Conservation (phyloP, 2,113 vertebrate species). For the Corvus hawaiiensis region DNA sequence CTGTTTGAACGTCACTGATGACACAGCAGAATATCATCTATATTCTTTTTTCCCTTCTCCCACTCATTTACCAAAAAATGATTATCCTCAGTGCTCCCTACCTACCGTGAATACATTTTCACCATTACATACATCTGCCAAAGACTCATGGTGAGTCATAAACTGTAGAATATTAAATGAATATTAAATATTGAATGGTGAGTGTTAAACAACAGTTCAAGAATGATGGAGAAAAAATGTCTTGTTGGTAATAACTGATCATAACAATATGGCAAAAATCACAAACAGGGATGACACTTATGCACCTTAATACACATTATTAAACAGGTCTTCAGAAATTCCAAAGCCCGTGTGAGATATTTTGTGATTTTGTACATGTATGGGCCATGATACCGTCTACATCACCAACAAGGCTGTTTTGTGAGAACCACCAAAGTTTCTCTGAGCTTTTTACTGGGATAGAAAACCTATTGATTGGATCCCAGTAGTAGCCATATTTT, state of each 20-base stretch:
- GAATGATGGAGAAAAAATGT: background rate
- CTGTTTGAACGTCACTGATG: background rate
- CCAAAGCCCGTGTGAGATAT: background rate
- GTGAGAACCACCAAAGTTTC: background rate
- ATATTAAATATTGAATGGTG: background rate
- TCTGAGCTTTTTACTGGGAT: background rate
- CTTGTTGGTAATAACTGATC: background rate
- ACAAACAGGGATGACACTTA: background rate
- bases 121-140: background rate
- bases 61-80: background rate
- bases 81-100: background rate
- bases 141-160: background rate
- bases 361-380: background rate
- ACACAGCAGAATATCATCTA: background rate
- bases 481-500: background rate
- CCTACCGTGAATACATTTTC: background rate
- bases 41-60: background rate
- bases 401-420: background rate
- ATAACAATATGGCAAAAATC: background rate
- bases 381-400: background rate
- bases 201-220: background rate
- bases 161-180: background rate
- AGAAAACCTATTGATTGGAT: background rate
- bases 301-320: background rate
- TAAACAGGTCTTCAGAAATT: background rate